These are phyloP conservation scores for Zonitis immaculata DNA, from an alignment of 2,888 invertebrate species.

Conservation along the genomic window DNA sequence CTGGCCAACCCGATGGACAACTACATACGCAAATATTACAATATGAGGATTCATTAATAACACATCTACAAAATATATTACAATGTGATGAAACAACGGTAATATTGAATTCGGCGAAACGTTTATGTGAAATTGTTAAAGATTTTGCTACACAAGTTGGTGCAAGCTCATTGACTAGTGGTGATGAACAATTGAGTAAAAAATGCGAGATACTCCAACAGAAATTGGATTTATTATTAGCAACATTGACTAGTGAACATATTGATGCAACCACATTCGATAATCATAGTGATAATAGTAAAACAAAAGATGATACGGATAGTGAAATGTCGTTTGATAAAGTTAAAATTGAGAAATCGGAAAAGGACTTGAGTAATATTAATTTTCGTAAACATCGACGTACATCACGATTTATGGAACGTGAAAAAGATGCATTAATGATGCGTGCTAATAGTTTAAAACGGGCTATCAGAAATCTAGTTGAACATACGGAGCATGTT, in stretches of 20 bases:
- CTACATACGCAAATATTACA: conserved; percentile 59
- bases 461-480: conserved; percentile 72
- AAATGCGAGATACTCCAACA: conserved; percentile 71
- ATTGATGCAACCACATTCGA: conserved; percentile 35
- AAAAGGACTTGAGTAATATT: conserved; percentile 48
- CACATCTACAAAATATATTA: conserved; percentile 80
- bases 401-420: conserved; percentile 49
- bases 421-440: conserved; percentile 56
- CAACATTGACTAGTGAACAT: conserved; percentile 67
- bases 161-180: conserved; percentile 54
- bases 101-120: conserved; percentile 66
- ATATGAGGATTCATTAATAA: conserved; percentile 72
- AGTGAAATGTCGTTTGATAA: conserved; percentile 47
- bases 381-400: conserved; percentile 46
- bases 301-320: conserved; percentile 41
- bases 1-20: conserved; percentile 48
- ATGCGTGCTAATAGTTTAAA: conserved; percentile 77
- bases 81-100: conserved; percentile 73
- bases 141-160: conserved; percentile 64
- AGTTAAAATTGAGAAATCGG: conserved; percentile 43
- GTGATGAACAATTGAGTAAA: conserved; percentile 58
- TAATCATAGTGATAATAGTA: conserved; percentile 31
- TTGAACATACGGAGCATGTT: conserved; percentile 72
- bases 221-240: conserved; percentile 69
- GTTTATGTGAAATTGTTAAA: conserved; percentile 74